Evolutionary conservation across 1,140 invertebrate genomes (phyloP), one percentile per base, ranked within the genome.

Genomic region (Drosophila albomicans): DNA sequence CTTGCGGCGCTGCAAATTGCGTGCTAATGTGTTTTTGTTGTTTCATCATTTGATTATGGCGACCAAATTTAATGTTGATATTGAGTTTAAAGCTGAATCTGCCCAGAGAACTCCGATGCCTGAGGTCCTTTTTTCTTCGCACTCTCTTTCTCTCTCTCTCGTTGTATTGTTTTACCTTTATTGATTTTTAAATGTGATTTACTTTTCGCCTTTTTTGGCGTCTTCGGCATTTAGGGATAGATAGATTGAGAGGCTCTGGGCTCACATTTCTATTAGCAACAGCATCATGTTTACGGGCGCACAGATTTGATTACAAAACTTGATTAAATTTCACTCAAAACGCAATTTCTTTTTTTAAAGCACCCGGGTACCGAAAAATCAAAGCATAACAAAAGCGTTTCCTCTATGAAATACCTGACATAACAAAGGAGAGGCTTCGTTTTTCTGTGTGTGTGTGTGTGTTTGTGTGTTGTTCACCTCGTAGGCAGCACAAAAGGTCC

Each of bases 171-270:
- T 75, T 81, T 88, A 84, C 85, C 85, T 89, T 88, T 88, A 88
- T 88, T 84, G 84, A 88, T 88, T 88, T 88, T 88, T 75, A 88
- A 88, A 88, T 84, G 72, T 78, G 84, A 88, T 88, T 87, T 88
- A 45, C 30, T 64, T 78, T 74, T 57, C 32, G 32, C 32, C 2
- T 5, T 32, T 32, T 32, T 38, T 38, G 7, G 7, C 8, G 35
- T 38, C 63, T 65, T 46, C 48, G 20, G 5, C 32, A 16, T 32
- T 58, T 66, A 8, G 51, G 20, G 20, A 25, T 25, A 25, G 8
- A 46, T 15, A 65, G 63, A 32, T 45, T 61, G 20, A 46, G 41
- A 63, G 79, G 20, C 20, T 4, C 61, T 48, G 49, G 69, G 69
- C 74, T 89, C 74, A 43, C 69, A 76, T 89, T 84, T 84, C 85